Evolutionary conservation across 2,888 invertebrate genomes (phyloP).

Genomic region (Rhagium mordax): DNA sequence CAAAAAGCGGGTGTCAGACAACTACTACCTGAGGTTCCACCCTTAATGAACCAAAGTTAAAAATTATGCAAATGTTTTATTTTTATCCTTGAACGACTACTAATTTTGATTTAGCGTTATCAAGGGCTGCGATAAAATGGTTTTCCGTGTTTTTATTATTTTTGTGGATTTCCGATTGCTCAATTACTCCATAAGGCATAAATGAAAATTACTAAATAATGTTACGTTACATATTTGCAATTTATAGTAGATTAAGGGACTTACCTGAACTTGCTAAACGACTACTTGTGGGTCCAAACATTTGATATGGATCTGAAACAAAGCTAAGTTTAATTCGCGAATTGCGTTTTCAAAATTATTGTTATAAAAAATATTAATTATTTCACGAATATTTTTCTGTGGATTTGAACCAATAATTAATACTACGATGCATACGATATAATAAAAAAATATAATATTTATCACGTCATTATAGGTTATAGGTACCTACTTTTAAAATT

Average conservation of each 20-base stretch:
- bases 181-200: constrained; percentile 22
- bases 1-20: background rate
- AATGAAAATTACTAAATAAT: constrained; percentile 35
- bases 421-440: background rate
- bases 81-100: constrained; percentile 22
- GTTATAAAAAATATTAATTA: constrained; percentile 9
- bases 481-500: too few species aligned
- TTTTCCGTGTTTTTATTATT: constrained; percentile 36
- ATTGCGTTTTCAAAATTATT: constrained; percentile 47
- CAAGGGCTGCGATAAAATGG: constrained; percentile 26
- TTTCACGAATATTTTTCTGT: background rate
- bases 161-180: constrained; percentile 37
- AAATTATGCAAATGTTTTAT: constrained; percentile 34
- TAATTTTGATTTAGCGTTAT: constrained; percentile 35
- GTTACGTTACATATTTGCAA: constrained; percentile 26
- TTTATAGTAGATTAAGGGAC: constrained; percentile 56
- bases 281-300: constrained; percentile 98
- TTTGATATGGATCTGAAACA: constrained; percentile 96
- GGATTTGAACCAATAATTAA: background rate
- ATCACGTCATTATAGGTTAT: too few species aligned
- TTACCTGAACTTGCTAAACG: constrained; percentile 95
- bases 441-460: background rate
- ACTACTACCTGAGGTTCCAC: background rate
- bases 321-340: constrained; percentile 44
- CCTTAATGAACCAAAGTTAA: constrained; percentile 9